These are phyloP conservation scores for Stenodera caucasica DNA, from an alignment of 2,888 invertebrate genomes.

Conservation along the genomic window DNA sequence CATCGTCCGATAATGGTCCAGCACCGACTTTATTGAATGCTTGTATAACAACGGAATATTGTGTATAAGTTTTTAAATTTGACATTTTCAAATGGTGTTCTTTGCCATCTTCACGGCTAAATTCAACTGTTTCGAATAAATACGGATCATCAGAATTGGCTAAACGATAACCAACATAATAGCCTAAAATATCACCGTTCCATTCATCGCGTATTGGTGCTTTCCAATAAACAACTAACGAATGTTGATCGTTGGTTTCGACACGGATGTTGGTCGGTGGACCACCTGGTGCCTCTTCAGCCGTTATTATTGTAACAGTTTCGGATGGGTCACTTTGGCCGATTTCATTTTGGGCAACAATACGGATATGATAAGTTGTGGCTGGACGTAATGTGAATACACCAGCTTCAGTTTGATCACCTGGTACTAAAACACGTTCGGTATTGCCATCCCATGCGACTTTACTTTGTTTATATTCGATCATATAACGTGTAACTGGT, in stretches of 20 bases:
- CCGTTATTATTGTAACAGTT: constrained; percentile 91
- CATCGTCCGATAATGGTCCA: constrained; percentile 87
- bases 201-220: constrained; percentile 86
- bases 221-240: constrained; percentile 86
- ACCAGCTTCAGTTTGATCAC: constrained; percentile 84
- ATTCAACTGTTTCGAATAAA: constrained; percentile 89
- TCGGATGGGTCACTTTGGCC: constrained; percentile 93
- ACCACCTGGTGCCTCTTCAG: constrained; percentile 78
- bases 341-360: constrained; percentile 91
- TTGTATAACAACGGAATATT: constrained; percentile 94
- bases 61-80: constrained; percentile 79
- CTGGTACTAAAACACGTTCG: constrained; percentile 86
- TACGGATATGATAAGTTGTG: constrained; percentile 89
- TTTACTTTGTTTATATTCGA: constrained; percentile 88
- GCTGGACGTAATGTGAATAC: constrained; percentile 88
- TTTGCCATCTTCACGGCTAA: constrained; percentile 88
- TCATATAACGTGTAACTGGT: constrained; percentile 79
- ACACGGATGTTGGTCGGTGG: constrained; percentile 83
- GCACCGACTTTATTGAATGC: constrained; percentile 94
- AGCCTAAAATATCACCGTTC: constrained; percentile 90
- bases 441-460: constrained; percentile 82
- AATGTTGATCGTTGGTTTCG: constrained; percentile 85
- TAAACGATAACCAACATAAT: constrained; percentile 87
- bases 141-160: constrained; percentile 84
- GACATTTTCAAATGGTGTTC: constrained; percentile 74